Conservation (phyloP, 2,888 invertebrate species). For the Leucophora obtusa region DNA sequence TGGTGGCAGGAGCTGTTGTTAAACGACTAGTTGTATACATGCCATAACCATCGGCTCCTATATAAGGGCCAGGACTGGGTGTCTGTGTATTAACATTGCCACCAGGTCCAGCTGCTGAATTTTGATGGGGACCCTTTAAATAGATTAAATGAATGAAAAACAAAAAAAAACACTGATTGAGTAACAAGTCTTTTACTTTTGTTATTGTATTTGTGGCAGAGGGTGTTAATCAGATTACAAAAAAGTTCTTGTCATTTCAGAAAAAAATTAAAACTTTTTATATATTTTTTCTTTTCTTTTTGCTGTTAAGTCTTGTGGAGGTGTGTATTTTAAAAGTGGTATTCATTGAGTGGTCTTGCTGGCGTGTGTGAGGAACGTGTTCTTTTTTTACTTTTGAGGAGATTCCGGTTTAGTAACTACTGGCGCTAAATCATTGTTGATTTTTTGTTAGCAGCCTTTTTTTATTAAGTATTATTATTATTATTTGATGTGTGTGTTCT, state of each 20-base stretch:
- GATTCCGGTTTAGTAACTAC: slow-evolving; percentile 63
- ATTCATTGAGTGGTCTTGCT: slow-evolving; percentile 43
- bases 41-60: slow-evolving; percentile 78
- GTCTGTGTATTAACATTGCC: slow-evolving; percentile 77
- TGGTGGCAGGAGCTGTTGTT: slow-evolving; percentile 74
- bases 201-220: background rate
- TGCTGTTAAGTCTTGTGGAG: slow-evolving; percentile 47
- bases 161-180: slow-evolving; percentile 2
- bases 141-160: slow-evolving; percentile 39
- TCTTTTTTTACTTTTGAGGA: slow-evolving; percentile 45
- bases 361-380: slow-evolving; percentile 62
- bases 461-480: slow-evolving; percentile 28
- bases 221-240: slow-evolving; percentile 36
- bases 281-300: slow-evolving; percentile 22
- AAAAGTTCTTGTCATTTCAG: slow-evolving; percentile 24
- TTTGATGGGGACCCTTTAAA: slow-evolving; percentile 74
- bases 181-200: background rate
- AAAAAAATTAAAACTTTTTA: slow-evolving; percentile 2
- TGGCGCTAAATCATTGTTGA: slow-evolving; percentile 62
- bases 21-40: slow-evolving; percentile 77
- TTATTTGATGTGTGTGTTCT: slow-evolving; percentile 39
- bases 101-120: slow-evolving; percentile 65
- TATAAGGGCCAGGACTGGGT: slow-evolving; percentile 79
- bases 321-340: slow-evolving; percentile 51
- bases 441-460: slow-evolving; percentile 54